Evolutionary conservation across 2,113 vertebrate species (phyloP), one percentile per base, ranked within the genome.

Genomic region (Equus przewalskii): DNA sequence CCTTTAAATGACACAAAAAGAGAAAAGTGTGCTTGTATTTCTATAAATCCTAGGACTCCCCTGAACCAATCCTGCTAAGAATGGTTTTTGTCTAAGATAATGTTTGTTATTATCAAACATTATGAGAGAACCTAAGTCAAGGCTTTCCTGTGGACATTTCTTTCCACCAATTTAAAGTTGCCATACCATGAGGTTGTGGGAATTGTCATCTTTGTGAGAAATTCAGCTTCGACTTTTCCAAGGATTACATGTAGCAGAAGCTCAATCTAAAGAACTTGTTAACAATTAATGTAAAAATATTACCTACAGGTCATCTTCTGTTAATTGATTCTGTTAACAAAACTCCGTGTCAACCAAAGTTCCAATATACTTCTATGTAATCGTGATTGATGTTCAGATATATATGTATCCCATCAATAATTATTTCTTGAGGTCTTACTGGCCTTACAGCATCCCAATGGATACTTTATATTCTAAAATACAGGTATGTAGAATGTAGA

Each of bases 251-350:
- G 13, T 65, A 88, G 24, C 19, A 72, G 41, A 89, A 92, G 19
- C 41, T 56, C 13, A 16, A 56, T 30, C 9, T 49, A 56, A 72
- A 85, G 18, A 78, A n/a, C 1, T 58, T 75, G 11, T 83, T 73
- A 73, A 58, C 18, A 78, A 90, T n/a, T 51, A 84, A 16, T 7
- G 5, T 60, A 54, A 85, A 94, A 88, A 69, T 30, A 89, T 28
- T 51, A 54, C 49, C 82, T 54, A 6, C 1, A 60, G 49, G 44
- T 89, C 22, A 46, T 30, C 56, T 89, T 85, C 33, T 89, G 8
- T 83, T 87, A 83, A 88, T 30, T 83, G 36, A 89, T 83, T 92
- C 18, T 46, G 72, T 67, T 85, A 91, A 96, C 3, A 94, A 87
- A 86, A 73, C 12, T 87, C 51, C 19, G 76, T 36, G 9, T 82